These are phyloP conservation scores for Dipus sagitta DNA, from an alignment of 2,797 vertebrate species.

Conservation along the genomic window DNA sequence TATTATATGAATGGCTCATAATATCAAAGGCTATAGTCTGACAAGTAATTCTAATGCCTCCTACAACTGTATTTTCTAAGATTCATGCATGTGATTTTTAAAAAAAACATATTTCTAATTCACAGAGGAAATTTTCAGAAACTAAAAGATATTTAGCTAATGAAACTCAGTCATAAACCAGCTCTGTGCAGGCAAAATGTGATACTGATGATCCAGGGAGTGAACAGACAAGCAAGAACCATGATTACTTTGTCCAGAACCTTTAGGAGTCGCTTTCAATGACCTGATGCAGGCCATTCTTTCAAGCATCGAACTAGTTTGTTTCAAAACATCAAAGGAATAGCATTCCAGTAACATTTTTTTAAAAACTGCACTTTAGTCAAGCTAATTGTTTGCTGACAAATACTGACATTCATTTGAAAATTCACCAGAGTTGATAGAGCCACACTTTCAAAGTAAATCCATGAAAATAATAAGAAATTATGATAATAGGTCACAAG, in stretches of 20 bases:
- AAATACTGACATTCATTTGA: conserved; percentile 43
- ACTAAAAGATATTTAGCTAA: conserved; percentile 12
- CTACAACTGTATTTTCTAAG: conserved; percentile 18
- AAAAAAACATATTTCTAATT: conserved; percentile 37
- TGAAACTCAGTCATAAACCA: conserved; percentile 30
- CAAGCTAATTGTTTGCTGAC: not conserved
- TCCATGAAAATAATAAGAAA: not conserved
- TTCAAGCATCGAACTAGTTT: conserved; percentile 5
- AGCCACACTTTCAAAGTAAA: not conserved
- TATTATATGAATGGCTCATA: conserved; percentile 57
- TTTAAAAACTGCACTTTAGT: not conserved
- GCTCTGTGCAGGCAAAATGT: not conserved
- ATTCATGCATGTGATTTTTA: conserved; percentile 2
- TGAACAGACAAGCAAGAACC: not conserved
- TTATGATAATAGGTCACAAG: not conserved
- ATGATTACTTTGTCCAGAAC: not conserved
- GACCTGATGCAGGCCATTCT: not conserved
- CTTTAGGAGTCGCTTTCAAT: not conserved
- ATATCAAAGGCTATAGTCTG: conserved; percentile 49
- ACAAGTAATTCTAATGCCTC: conserved; percentile 42
- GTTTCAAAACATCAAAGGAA: conserved; percentile 13
- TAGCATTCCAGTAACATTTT: conserved; percentile 3
- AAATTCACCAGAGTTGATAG: conserved; percentile 41
- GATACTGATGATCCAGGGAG: not conserved
- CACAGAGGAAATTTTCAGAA: conserved; percentile 49